Conservation (phyloP, 2,113 vertebrate species). For the Ascaphus truei region DNA sequence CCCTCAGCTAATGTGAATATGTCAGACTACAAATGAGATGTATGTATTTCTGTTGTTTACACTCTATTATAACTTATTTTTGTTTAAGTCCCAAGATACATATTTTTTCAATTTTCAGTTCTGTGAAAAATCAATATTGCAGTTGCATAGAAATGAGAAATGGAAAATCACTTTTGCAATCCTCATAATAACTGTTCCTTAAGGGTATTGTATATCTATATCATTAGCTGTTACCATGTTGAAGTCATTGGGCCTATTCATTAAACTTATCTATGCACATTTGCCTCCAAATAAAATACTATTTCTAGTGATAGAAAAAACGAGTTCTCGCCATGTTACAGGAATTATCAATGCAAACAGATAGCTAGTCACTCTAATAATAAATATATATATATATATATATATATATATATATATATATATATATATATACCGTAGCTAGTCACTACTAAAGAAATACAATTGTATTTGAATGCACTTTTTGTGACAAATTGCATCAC, state of each 20-base stretch:
- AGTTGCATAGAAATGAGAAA: slow-evolving; percentile 7
- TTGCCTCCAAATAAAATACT: too few species aligned
- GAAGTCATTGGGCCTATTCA: not conserved
- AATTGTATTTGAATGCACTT: too few species aligned
- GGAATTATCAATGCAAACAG: too few species aligned
- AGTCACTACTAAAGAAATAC: too few species aligned
- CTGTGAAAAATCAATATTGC: slow-evolving; percentile 16
- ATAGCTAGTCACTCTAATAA: too few species aligned
- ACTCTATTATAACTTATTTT: not conserved
- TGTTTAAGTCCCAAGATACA: not conserved
- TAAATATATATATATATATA: too few species aligned
- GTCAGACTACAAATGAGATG: not conserved
- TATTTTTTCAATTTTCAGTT: slow-evolving; percentile 5
- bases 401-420: too few species aligned
- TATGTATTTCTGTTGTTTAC: not conserved
- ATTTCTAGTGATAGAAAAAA: too few species aligned
- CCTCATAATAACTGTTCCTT: not conserved
- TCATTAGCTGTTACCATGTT: not conserved
- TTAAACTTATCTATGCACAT: not conserved
- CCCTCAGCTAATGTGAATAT: not conserved
- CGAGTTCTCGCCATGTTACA: too few species aligned
- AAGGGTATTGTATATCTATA: not conserved
- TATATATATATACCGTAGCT: too few species aligned
- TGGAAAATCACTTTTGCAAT: not conserved
- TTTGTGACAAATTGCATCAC: too few species aligned